Evolutionary conservation across 2,797 vertebrate genomes (phyloP).

Genomic region (Fundulus diaphanus): DNA sequence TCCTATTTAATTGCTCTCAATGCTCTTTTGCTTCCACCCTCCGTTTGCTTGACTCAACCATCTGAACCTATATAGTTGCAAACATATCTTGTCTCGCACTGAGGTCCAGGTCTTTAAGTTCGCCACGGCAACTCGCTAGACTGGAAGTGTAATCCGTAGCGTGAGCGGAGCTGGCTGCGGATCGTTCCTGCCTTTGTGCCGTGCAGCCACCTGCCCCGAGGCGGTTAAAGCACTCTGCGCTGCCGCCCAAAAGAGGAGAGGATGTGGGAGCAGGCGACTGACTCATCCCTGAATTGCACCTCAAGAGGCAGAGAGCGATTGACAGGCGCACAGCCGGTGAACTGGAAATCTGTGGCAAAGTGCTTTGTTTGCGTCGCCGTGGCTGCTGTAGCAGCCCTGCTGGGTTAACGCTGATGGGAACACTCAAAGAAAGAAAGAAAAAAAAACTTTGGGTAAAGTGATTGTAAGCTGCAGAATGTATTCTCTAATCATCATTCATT

Average conservation of each 20-base stretch:
- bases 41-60: neutral
- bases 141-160: constrained; percentile 27
- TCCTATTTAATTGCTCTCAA: no score
- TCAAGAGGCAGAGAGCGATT: constrained; percentile 69
- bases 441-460: constrained; percentile 29
- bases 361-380: constrained; percentile 66
- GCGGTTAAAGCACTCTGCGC: constrained; percentile 76
- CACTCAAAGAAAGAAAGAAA: constrained; percentile 33
- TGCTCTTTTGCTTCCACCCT: no score
- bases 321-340: constrained; percentile 70
- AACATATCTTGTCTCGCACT: neutral
- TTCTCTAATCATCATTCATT: constrained; percentile 25
- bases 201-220: constrained; percentile 65
- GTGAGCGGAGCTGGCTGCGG: constrained; percentile 45
- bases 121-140: constrained; percentile 3
- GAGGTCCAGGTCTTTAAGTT: neutral
- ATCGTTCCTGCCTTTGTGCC: constrained; percentile 51
- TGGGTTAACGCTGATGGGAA: constrained; percentile 38
- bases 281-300: constrained; percentile 76
- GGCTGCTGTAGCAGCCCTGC: constrained; percentile 49
- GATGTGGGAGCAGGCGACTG: constrained; percentile 69
- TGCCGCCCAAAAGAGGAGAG: constrained; percentile 65
- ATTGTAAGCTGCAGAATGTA: constrained; percentile 33
- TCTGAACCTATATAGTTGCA: neutral
- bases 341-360: constrained; percentile 73